phyloP scores from a whole-genome alignment of 1,140 invertebrate genomes.

The Physella acuta region DNA sequence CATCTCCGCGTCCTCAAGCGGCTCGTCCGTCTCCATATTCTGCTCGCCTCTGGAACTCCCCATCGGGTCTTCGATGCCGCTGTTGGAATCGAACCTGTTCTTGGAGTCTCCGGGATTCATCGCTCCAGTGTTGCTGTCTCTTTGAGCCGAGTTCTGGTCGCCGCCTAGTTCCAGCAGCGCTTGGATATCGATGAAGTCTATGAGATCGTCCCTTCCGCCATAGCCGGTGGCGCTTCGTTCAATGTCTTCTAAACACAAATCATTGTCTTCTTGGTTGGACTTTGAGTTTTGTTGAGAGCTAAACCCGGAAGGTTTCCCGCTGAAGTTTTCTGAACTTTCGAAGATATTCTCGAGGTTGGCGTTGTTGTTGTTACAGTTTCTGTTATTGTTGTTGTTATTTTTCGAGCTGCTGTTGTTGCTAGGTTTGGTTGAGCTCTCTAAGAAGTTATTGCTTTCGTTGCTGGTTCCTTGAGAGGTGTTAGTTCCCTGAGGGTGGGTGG shows the following conservation, averaged over 20 bases:
- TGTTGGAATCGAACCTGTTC: too few relatives aligned
- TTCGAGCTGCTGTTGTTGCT: too few relatives aligned
- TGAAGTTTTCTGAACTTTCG: background rate
- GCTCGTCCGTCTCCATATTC: too few relatives aligned
- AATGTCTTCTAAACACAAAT: constrained; percentile 16
- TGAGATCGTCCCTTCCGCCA: constrained; percentile 7
- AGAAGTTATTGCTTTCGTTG: background rate
- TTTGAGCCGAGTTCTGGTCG: constrained; percentile 8
- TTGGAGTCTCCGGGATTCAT: too few relatives aligned
- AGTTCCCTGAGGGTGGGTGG: background rate
- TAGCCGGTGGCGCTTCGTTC: constrained; percentile 13
- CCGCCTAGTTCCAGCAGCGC: constrained; percentile 4
- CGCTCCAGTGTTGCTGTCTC: too few relatives aligned
- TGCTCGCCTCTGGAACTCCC: too few relatives aligned
- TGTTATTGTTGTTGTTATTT: constrained; percentile 1
- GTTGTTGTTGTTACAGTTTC: background rate
- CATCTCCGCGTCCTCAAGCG: too few relatives aligned
- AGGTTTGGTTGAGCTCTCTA: too few relatives aligned
- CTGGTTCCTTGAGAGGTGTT: background rate
- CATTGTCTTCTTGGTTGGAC: background rate
- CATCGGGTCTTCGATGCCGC: too few relatives aligned
- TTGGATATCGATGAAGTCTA: constrained; percentile 8
- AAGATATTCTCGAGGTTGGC: background rate
- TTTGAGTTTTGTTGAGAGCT: background rate
- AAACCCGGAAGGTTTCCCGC: too few relatives aligned